Evolutionary conservation across 2,797 vertebrate genomes (phyloP), one percentile per base, ranked within the genome.

Genomic region (Coregonus suidteri): DNA sequence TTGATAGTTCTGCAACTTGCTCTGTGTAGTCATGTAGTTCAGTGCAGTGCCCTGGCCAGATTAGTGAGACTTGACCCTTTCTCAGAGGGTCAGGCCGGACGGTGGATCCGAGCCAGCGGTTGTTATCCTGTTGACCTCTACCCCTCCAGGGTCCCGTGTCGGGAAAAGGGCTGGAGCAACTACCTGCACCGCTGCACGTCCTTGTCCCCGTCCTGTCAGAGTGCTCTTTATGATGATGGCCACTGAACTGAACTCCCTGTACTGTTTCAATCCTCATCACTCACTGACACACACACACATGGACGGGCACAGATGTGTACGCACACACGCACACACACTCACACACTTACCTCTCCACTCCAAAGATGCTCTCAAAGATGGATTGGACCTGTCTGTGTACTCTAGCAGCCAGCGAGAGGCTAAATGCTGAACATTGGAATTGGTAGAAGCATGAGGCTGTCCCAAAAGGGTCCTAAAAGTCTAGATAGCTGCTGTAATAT

Each of bases 161-260:
- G n/a, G 62, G 62, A 30, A 7, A 7, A 66, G 64, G 30, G 20
- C 25, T 13, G 11, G 64, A 34, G 30, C 11, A 66, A 31, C 64
- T 62, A 66, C 64, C 64, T 66, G 64, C 64, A 66, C 20, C 64
- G 64, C 11, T n/a, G 56, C 56, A 59, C 6, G 56, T 59, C n/a
- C 18, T n/a, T 62, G 56, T 20, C n/a, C n/a, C 64, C 1, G 20
- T 34, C 25, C 64, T 66, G 64, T 66, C 64, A 66, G 64, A 66
- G 2, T 4, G 20, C 64, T 66, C 25, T 30, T 66, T 20, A 66
- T 15, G 25, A 66, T 66, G 13, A 66, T 66, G 64, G 30, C 64
- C 25, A 7, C 30, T 34, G 14, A 66, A 66, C 16, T n/a, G 14
- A 66, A 66, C 6, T 41, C 68, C 66, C 15, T 0, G 13, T 37